Base-by-base conservation (phyloP, 2,797 vertebrate species). In the Manis javanica region DNA sequence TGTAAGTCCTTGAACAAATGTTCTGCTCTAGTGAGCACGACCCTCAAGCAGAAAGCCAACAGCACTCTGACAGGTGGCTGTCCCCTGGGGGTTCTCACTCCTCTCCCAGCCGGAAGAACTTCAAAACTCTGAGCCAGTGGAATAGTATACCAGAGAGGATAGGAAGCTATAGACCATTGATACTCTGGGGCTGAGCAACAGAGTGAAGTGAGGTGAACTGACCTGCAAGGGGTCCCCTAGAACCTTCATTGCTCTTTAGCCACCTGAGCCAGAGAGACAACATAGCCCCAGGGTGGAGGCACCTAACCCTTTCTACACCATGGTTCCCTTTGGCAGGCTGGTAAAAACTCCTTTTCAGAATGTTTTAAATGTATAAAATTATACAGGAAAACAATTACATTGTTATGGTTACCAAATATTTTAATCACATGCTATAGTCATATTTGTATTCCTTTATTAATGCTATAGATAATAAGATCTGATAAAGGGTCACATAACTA, bases 1-100 rank as follows among this genome's bases (percentile, higher is more conserved):
- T 0, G 2, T 3, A 39, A 95, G 81, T 95, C 66, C 92, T 96
- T 66, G 86, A 55, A 93, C 72, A 96, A 90, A 91, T 68, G 84
- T 93, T 91, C 87, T 96, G 84, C 0, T 0, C 53, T 79, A 15
- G 55, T 75, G 90, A 97, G 96, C 4, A 0, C 6, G 3, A 97
- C 88, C 91, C 95, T 97, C 0, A 0, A 16, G 66, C 87, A 85
- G 95, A 94, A 89, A 97, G 81, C 37, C 59, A 91, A 96, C 79
- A 96, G 71, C 15, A 13, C 12, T 21, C 72, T 92, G 88, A 97
- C 87, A 95, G 61, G 79, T 66, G 59, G 75, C 53, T n/a, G 29
- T 90, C 68, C 96, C 46, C 23, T 2, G 11, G 31, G 69, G 91
- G 68, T 26, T 34, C 66, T 90, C 81, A 16, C 55, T 39, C n/a